Evolutionary conservation across 2,797 vertebrate species (phyloP), one percentile per base, ranked within the genome.

Genomic region (Melanotaenia parkinsoni): DNA sequence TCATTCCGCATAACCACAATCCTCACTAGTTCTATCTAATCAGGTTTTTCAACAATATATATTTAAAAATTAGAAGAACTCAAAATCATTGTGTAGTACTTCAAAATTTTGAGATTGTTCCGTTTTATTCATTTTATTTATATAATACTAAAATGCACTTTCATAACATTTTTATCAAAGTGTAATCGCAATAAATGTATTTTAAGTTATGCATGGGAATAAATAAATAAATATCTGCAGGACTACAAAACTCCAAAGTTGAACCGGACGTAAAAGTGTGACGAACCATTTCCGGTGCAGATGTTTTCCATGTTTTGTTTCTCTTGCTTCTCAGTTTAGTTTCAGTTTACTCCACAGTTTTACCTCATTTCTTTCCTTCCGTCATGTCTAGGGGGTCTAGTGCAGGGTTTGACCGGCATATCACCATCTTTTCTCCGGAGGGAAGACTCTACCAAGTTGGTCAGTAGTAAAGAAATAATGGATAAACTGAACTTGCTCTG

Each of bases 371-470:
- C 22, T 58, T 50, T 64, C 3, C 47, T 7, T 58, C 63, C 53
- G 67, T 24, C 53, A 97, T 97, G 96, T 98, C 96, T 58, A 95
- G 96, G 38, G 96, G 97, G 14, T 97, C 97, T 37, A 97, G 95
- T 87, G 96, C 96, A 22, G 97, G 96, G 0, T 97, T 97, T 87
- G 97, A 97, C 90, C 96, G 96, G 2, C 97, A 98, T 76, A 98
- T 98, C 86, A 97, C 96, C 22, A 97, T 98, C 83, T 98, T 97
- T 86, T 97, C 97, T 16, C 96, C 96, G 28, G 96, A 97, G 76
- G 96, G 97, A 30, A 94, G 96, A 79, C 95, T 97, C 54, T 98
- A 98, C 89, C 96, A 98, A 98, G 96, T 98, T 80, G 96, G 96
- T 97, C 76, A 95, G 96, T 94, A 13, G 8, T 0, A 32, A 47